A percentile compares a stretch with the other conserved stretches of the same genome.
Evolutionary conservation across 1,140 invertebrate species (phyloP).

Genomic region (Drosophila watanabei): DNA sequence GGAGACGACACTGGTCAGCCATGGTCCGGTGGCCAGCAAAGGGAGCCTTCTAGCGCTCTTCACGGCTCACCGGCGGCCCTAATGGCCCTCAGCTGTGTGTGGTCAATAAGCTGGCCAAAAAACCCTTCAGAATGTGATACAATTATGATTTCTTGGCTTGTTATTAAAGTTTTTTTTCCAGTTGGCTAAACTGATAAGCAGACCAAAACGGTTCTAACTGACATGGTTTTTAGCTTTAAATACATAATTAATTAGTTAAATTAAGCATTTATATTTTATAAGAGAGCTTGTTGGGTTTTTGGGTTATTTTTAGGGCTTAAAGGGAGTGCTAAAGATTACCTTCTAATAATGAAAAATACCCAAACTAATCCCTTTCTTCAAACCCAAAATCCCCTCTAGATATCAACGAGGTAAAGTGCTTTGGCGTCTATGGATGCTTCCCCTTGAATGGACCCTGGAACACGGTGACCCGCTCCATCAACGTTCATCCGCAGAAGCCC

Average conservation of each 20-base stretch:
- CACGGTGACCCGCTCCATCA: conserved; percentile 91
- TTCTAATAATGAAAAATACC: background rate
- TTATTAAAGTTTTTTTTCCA: conserved; percentile 4
- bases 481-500: conserved; percentile 90
- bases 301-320: too few relatives aligned
- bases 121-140: background rate
- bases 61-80: conserved; percentile 6
- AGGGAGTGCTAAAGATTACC: background rate
- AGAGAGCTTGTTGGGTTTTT: background rate
- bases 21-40: conserved; percentile 23
- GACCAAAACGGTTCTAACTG: conserved; percentile 24
- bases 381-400: conserved; percentile 66
- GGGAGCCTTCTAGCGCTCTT: conserved; percentile 2
- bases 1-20: conserved; percentile 36
- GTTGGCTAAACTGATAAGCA: conserved; percentile 9
- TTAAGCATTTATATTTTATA: background rate
- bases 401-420: conserved; percentile 88
- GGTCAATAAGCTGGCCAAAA: background rate
- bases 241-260: background rate
- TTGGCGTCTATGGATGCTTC: conserved; percentile 93
- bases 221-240: background rate
- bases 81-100: conserved; percentile 13
- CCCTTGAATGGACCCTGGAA: conserved; percentile 93
- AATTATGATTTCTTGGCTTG: background rate
- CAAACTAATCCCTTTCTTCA: background rate